Evolutionary conservation across 2,888 invertebrate species (phyloP), one percentile per base, ranked within the genome.

Genomic region (Tetranychus truncatus): DNA sequence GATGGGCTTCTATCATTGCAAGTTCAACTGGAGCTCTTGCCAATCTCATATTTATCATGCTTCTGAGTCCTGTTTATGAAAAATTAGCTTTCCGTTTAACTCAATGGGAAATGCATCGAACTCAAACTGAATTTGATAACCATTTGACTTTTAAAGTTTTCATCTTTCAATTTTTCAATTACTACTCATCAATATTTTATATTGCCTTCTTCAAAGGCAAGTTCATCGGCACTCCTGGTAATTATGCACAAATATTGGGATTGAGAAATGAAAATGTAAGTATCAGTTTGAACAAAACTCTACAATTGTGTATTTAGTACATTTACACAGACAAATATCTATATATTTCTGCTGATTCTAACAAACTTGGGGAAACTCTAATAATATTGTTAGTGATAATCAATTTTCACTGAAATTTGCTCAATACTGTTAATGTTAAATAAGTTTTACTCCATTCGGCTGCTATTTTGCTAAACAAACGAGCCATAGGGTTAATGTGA

Each of bases 81-180:
- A 85, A 84, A 77, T 81, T 86, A 74, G 86, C 86, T 7, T 80
- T 82, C 75, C 83, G 84, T 77, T 82, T 86, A 76, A 86, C 86
- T n/a, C 83, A 85, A 76, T 86, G 86, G 85, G 86, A 83, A 79
- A 83, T 83, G 83, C 83, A 84, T 78, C 80, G 85, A 45, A 87
- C 87, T 1, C 86, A 87, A 80, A 83, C 84, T 20, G 86, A 87
- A 77, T 87, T 86, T 80, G 87, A 87, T 79, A 85, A 86, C 81
- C 85, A 85, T 78, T 84, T 86, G 78, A 86, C 86, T 44, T 83
- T 87, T 81, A 87, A 87, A 81, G 84, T 87, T 76, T 87, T 86
- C 81, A 81, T 86, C 75, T 86, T 87, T 79, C 86, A 87, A 81
- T 87, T 87, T 81, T 85, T 87, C 81, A 87, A 87, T 81, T 87